phyloP scores from a whole-genome alignment of 2,888 invertebrate species.

The Dastarcus helophoroides region DNA sequence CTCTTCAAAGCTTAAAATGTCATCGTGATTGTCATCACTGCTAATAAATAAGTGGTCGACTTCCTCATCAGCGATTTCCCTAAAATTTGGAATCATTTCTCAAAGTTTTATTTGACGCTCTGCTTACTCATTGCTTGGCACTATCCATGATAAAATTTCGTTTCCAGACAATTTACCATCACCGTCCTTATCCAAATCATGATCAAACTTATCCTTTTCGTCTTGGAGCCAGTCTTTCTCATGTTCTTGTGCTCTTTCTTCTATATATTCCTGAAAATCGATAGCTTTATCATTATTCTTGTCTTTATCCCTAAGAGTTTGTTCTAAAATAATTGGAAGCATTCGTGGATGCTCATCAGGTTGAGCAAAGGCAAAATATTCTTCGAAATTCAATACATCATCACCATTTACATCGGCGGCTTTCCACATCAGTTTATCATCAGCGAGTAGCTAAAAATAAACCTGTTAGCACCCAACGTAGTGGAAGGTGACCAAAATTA shows the following conservation, averaged over 20 bases:
- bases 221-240: conserved; percentile 60
- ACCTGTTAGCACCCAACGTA: no score
- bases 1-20: conserved; percentile 66
- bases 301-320: conserved; percentile 81
- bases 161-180: conserved; percentile 68
- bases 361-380: conserved; percentile 82
- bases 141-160: conserved; percentile 82
- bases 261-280: conserved; percentile 74
- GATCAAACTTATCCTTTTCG: conserved; percentile 75
- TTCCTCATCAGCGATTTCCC: conserved; percentile 82
- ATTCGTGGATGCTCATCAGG: conserved; percentile 89
- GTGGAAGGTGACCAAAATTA: no score
- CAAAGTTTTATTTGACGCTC: neutral
- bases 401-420: conserved; percentile 79
- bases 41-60: conserved; percentile 79
- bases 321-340: conserved; percentile 66
- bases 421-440: conserved; percentile 78
- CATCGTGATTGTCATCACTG: conserved; percentile 78
- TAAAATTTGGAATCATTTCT: conserved; percentile 26
- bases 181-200: conserved; percentile 70
- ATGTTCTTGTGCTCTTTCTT: conserved; percentile 54
- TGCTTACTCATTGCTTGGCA: conserved; percentile 79
- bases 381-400: conserved; percentile 57
- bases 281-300: conserved; percentile 71
- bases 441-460: conserved; percentile 52